Conservation (phyloP, 2,797 vertebrate species). For the Coracias cyanogaster region DNA sequence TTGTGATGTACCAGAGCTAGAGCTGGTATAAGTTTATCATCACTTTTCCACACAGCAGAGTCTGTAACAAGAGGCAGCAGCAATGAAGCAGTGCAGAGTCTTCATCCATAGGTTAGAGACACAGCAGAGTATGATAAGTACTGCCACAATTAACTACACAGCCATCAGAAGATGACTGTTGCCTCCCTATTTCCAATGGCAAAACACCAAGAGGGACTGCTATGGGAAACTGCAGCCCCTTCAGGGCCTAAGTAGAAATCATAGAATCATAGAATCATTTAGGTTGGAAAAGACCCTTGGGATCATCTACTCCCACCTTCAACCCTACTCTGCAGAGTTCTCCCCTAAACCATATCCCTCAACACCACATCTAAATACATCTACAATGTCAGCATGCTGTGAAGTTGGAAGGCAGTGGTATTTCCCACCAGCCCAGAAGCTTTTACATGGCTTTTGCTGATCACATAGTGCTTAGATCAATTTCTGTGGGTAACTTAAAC, state of each 20-base stretch:
- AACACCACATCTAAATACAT: not conserved
- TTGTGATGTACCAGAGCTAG: not conserved
- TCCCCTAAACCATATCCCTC: too few relatives aligned
- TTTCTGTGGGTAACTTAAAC: not conserved
- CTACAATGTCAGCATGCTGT: rapidly evolving
- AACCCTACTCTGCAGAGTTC: too few relatives aligned
- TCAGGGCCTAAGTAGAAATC: not conserved
- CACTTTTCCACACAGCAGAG: not conserved
- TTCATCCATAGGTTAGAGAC: not conserved
- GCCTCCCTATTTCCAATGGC: not conserved
- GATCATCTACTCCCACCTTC: too few relatives aligned
- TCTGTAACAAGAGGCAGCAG: not conserved
- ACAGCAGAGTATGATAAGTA: not conserved
- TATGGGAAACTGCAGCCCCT: not conserved
- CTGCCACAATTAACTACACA: not conserved
- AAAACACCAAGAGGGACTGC: not conserved
- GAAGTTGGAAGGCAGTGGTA: not conserved
- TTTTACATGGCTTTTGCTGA: not conserved
- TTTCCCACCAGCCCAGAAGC: not conserved
- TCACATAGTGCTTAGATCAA: not conserved
- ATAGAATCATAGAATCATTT: too few relatives aligned
- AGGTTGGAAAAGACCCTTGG: too few relatives aligned
- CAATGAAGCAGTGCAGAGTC: not conserved
- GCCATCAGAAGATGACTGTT: not conserved
- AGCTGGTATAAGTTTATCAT: not conserved